Base-by-base conservation (phyloP, 2,888 invertebrate species). In the Tenthredo distinguenda region DNA sequence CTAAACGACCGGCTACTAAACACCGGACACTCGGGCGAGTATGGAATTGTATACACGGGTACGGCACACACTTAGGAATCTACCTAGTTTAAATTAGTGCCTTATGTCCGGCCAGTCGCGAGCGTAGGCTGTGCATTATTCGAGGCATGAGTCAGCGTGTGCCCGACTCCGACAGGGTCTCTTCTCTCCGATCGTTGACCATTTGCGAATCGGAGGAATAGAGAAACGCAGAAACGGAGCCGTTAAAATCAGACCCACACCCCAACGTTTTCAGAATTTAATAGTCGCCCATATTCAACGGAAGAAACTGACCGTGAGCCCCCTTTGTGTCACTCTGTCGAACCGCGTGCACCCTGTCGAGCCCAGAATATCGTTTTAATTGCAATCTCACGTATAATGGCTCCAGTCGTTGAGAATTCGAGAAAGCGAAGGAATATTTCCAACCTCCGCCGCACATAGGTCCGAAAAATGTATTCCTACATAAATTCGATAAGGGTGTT, bases 221-320 rank as follows among this genome's bases (percentile, higher is more conserved):
- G 31, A 31, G 18, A n/a, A 21, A 34, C 1, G 15, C 26, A 77
- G 77, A 21, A 31, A 77, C 1, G 34, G 50, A 88, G 88, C 91
- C 91, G 91, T 92, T 92, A 91, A 91, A 92, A 91, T 91, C 91
- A 90, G 90, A 91, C 91, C 92, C 91, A 90, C 88, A 84, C 47
- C 26, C 47, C n/a, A n/a, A 74, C 40, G 9, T 74, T 74, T 43
- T 9, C 18, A 2, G 3, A 74, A 12, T 74, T 40, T 43, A 74
- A 74, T 74, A 47, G 72, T 62, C 62, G 62, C 3, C 26, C 21
- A 26, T 31, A 37, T 71, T 31, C 50, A 18, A 31, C 77, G 77
- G 55, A 77, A 77, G 77, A 55, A 77, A 77, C 77, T 77, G 77
- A 77, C 77, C 77, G 77, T 50, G 76, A 76, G 55, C 15, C 47